These are phyloP conservation scores for Meloidogyne exigua DNA, from an alignment of 1,140 invertebrate species.

Conservation along the genomic window DNA sequence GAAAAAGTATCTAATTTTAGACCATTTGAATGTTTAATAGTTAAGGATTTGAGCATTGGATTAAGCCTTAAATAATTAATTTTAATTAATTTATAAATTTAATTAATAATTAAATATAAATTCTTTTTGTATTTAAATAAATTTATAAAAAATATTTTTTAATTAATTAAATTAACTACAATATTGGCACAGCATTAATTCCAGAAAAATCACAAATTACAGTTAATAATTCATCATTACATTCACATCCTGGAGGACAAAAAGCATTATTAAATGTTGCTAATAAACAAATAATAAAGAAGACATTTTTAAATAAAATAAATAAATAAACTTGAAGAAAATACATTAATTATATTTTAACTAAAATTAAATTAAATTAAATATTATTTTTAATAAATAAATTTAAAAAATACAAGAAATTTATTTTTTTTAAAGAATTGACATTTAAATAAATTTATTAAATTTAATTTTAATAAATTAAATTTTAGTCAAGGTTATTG, in stretches of 20 bases:
- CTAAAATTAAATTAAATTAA: too few species aligned
- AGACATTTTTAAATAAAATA: neutral
- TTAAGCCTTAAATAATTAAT: slow-evolving; percentile 11
- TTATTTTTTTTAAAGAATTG: too few species aligned
- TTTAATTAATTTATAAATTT: too few species aligned
- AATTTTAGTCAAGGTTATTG: too few species aligned
- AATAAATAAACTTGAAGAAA: too few species aligned
- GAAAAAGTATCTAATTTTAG: slow-evolving; percentile 24
- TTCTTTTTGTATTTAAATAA: too few species aligned
- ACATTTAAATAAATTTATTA: too few species aligned
- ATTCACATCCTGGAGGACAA: slow-evolving; percentile 27
- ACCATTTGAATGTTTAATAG: slow-evolving; percentile 19
- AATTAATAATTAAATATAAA: too few species aligned
- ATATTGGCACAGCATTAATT: slow-evolving; percentile 18
- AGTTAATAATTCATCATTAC: slow-evolving; percentile 13
- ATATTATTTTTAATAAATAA: too few species aligned
- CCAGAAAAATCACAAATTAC: slow-evolving; percentile 18
- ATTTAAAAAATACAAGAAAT: too few species aligned
- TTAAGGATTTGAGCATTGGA: slow-evolving; percentile 19
- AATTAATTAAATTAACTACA: slow-evolving; percentile 6
- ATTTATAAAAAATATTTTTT: neutral
- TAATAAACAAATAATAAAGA: slow-evolving; percentile 2
- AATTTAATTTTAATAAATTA: too few species aligned
- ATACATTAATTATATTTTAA: too few species aligned
- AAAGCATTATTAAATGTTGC: slow-evolving; percentile 14